Conservation (phyloP, 2,888 invertebrate species). For the Mythimna ferrago region DNA sequence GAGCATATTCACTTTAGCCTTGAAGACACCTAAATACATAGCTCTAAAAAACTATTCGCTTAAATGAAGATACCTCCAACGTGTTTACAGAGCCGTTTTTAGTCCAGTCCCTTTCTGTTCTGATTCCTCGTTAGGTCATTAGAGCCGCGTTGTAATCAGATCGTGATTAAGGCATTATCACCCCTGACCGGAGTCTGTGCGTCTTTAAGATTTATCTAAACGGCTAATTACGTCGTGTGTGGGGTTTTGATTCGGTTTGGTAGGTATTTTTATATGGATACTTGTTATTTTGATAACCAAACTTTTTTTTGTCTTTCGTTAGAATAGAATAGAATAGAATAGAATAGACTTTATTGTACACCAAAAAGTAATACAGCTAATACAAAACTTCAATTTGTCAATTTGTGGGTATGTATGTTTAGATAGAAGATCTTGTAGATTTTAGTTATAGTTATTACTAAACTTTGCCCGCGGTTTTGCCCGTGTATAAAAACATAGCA, state of each 20-base stretch:
- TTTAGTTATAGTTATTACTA: too few species aligned
- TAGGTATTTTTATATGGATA: conserved; percentile 30
- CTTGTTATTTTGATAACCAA: not conserved
- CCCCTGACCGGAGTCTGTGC: conserved; percentile 36
- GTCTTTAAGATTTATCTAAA: conserved; percentile 62
- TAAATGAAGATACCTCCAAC: not conserved
- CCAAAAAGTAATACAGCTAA: too few species aligned
- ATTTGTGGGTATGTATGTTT: too few species aligned
- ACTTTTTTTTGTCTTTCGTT: not conserved
- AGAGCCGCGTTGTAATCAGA: conserved; percentile 53
- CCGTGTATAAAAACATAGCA: too few species aligned
- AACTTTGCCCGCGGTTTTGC: too few species aligned
- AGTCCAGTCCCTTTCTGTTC: conserved; percentile 12
- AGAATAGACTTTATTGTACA: too few species aligned
- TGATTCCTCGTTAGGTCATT: conserved; percentile 53
- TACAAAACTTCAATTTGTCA: too few species aligned
- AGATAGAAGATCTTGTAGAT: too few species aligned
- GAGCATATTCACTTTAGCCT: too few species aligned
- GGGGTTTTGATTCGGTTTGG: conserved; percentile 17
- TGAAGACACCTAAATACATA: too few species aligned
- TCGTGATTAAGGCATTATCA: conserved; percentile 65
- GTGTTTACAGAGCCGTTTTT: conserved; percentile 8
- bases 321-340: too few species aligned
- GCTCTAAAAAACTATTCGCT: not conserved
- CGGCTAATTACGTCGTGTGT: conserved; percentile 49